phyloP scores from a whole-genome alignment of 35 echinoderm and acorn worm species.

The Patiria miniata region DNA sequence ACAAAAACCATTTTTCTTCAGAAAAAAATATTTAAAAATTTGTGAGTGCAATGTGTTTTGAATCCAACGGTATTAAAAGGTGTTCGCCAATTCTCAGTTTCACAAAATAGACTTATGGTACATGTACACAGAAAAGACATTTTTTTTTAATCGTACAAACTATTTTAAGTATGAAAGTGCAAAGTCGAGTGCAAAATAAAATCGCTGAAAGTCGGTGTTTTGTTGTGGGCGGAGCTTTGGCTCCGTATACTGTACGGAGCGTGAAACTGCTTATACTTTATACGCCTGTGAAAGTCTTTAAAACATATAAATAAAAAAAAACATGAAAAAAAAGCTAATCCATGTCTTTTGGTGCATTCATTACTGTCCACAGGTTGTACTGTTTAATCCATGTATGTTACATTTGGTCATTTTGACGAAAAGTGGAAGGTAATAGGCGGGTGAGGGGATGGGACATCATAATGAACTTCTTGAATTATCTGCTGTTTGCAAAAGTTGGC shows the following conservation, averaged over 20 bases:
- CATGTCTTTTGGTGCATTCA: too few relatives aligned
- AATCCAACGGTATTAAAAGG: neutral
- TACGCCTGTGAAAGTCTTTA: constrained; percentile 20
- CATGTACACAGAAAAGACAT: constrained; percentile 11
- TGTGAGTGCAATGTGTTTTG: neutral
- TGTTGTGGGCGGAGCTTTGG: neutral
- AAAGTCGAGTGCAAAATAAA: constrained; percentile 27
- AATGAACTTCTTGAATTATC: too few relatives aligned
- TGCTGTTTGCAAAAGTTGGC: too few relatives aligned
- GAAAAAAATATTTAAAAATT: neutral
- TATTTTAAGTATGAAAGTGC: constrained; percentile 31
- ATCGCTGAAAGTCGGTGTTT: constrained; percentile 21
- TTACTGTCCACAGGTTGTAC: too few relatives aligned
- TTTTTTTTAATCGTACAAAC: constrained; percentile 1
- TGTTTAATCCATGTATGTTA: too few relatives aligned
- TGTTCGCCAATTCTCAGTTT: neutral
- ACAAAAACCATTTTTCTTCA: too few relatives aligned
- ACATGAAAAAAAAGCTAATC: neutral
- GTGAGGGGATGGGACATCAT: too few relatives aligned
- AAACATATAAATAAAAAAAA: constrained; percentile 30
- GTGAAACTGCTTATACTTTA: constrained; percentile 26
- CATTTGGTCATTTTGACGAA: too few relatives aligned
- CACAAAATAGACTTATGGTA: neutral
- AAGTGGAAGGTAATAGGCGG: too few relatives aligned
- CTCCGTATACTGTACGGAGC: neutral